phyloP scores from a whole-genome alignment of 23 tunicate genomes.

The Ascidia mentula region DNA sequence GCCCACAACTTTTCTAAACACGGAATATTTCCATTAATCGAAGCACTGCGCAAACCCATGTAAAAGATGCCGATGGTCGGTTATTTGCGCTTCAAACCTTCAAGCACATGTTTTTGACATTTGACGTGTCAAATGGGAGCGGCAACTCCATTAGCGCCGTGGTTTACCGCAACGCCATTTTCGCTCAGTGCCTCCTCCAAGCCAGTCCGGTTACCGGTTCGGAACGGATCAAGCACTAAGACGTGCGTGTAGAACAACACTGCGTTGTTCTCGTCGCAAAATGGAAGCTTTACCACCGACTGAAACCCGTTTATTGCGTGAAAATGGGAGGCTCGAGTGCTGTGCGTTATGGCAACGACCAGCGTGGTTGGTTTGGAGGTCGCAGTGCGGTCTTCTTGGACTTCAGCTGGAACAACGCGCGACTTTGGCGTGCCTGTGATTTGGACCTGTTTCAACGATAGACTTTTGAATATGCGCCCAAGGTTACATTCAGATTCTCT shows the following conservation, averaged over 20 bases:
- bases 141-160: too few relatives aligned
- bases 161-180: too few relatives aligned
- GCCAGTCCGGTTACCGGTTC: too few relatives aligned
- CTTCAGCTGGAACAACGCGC: background rate
- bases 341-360: conserved; percentile 59
- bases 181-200: too few relatives aligned
- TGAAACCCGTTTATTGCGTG: conserved; percentile 70
- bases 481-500: background rate
- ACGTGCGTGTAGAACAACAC: conserved; percentile 50
- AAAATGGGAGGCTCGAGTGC: conserved; percentile 53
- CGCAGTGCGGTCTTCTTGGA: background rate
- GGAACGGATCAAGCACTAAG: conserved; percentile 51
- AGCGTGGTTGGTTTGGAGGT: conserved; percentile 16
- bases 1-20: too few relatives aligned
- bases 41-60: too few relatives aligned
- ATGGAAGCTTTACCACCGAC: conserved; percentile 31
- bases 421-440: background rate
- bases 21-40: too few relatives aligned
- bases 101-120: too few relatives aligned
- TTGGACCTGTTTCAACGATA: background rate
- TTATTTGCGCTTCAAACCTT: too few relatives aligned
- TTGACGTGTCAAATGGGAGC: too few relatives aligned
- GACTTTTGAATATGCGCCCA: background rate
- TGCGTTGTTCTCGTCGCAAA: conserved; percentile 26
- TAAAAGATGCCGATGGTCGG: too few relatives aligned